Evolutionary conservation across 1,140 invertebrate genomes (phyloP).

Genomic region (Trichonephila inaurata): DNA sequence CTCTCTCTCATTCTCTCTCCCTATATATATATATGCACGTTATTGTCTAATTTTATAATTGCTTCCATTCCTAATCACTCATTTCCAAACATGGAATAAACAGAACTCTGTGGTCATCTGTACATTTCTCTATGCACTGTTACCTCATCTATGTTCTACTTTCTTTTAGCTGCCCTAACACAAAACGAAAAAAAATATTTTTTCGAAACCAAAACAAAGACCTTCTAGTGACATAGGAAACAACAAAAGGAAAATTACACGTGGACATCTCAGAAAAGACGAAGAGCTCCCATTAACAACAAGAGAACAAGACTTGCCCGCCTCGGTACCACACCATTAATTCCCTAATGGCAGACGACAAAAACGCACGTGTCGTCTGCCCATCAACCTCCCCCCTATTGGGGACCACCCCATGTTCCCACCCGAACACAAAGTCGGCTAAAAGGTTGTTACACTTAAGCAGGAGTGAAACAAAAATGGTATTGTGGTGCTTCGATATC

Average conservation of each 20-base stretch:
- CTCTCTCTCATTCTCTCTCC: too few relatives aligned
- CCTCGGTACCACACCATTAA: constrained; percentile 73
- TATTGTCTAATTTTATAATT: too few relatives aligned
- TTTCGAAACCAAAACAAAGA: constrained; percentile 19
- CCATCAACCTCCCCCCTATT: constrained; percentile 69
- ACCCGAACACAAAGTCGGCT: constrained; percentile 5
- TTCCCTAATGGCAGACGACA: constrained; percentile 76
- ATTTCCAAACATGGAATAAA: too few relatives aligned
- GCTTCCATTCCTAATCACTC: too few relatives aligned
- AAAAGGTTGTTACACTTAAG: background rate
- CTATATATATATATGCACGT: too few relatives aligned
- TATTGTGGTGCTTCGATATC: constrained; percentile 7
- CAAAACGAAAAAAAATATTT: too few relatives aligned
- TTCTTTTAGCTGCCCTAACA: too few relatives aligned
- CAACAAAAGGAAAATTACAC: constrained; percentile 39
- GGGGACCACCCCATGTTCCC: constrained; percentile 27
- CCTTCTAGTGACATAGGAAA: background rate
- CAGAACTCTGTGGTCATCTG: too few relatives aligned
- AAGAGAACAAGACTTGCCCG: constrained; percentile 38
- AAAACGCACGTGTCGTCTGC: constrained; percentile 76
- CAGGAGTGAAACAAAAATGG: constrained; percentile 23
- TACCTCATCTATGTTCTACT: too few relatives aligned
- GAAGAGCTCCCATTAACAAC: constrained; percentile 67
- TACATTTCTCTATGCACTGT: too few relatives aligned
- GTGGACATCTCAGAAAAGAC: constrained; percentile 37